phyloP scores from a whole-genome alignment of 2,888 invertebrate genomes.

The Trissoscelio sp. region DNA sequence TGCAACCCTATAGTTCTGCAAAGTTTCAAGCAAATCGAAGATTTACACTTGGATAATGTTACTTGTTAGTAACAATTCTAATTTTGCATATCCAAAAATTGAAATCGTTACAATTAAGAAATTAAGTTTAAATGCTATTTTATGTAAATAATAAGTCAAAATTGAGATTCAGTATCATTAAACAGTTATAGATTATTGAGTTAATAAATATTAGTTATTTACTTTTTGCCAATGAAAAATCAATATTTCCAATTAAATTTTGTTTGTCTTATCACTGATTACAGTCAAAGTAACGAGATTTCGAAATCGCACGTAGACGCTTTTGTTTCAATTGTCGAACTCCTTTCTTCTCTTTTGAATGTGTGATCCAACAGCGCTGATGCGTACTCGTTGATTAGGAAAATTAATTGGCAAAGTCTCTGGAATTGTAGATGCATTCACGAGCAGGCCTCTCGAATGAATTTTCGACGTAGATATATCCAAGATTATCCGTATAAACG shows the following conservation, averaged over 20 bases:
- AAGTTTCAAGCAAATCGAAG: too few relatives aligned
- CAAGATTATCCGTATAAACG: slow-evolving; percentile 56
- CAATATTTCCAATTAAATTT: slow-evolving; percentile 20
- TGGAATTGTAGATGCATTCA: slow-evolving; percentile 42
- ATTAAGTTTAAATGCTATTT: too few relatives aligned
- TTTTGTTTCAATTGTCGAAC: slow-evolving; percentile 29
- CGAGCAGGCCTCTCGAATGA: slow-evolving; percentile 58
- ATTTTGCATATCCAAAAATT: too few relatives aligned
- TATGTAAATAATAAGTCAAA: too few relatives aligned
- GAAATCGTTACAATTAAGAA: too few relatives aligned
- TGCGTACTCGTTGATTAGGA: slow-evolving; percentile 53
- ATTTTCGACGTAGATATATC: slow-evolving; percentile 68
- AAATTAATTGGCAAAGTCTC: slow-evolving; percentile 60
- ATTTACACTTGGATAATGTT: too few relatives aligned
- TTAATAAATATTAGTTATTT: too few relatives aligned
- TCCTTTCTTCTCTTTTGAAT: slow-evolving; percentile 33
- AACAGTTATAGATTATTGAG: too few relatives aligned
- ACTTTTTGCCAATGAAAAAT: too few relatives aligned
- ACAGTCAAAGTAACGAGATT: slow-evolving; percentile 36
- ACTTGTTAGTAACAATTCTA: too few relatives aligned
- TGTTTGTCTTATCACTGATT: neutral
- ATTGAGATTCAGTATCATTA: too few relatives aligned
- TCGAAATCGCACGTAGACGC: slow-evolving; percentile 5
- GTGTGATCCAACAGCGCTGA: slow-evolving; percentile 15
- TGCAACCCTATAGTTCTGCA: too few relatives aligned